These are phyloP conservation scores for Drosophila punjabiensis DNA, from an alignment of 1,140 invertebrate genomes.

Conservation along the genomic window DNA sequence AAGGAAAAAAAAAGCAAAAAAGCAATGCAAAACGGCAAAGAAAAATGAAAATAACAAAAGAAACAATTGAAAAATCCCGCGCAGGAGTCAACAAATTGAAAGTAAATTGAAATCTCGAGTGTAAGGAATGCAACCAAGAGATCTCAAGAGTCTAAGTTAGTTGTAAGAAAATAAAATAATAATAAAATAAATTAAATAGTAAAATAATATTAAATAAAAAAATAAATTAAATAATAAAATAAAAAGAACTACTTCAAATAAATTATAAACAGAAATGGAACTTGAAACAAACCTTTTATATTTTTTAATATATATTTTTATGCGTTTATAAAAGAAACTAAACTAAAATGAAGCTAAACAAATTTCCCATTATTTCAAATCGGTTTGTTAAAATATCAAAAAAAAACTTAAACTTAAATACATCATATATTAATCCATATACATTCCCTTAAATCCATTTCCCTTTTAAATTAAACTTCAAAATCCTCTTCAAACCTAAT, in stretches of 20 bases:
- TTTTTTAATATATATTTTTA: no score
- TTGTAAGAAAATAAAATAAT: neutral
- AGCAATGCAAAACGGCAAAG: neutral
- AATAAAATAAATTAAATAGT: no score
- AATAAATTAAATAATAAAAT: no score
- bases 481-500: neutral
- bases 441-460: neutral
- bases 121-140: neutral
- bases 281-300: no score
- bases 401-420: no score
- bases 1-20: neutral
- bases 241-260: neutral
- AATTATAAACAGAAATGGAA: no score
- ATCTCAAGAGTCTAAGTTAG: neutral
- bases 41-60: neutral
- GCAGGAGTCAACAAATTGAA: slow-evolving; percentile 26
- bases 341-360: neutral
- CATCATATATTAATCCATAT: no score
- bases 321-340: neutral
- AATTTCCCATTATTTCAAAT: no score
- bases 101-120: slow-evolving; percentile 5
- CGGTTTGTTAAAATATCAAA: no score
- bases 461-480: neutral
- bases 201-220: no score
- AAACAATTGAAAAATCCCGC: slow-evolving; percentile 2